Base-by-base conservation (phyloP, 1,140 invertebrate genomes). In the Aphis craccivora region DNA sequence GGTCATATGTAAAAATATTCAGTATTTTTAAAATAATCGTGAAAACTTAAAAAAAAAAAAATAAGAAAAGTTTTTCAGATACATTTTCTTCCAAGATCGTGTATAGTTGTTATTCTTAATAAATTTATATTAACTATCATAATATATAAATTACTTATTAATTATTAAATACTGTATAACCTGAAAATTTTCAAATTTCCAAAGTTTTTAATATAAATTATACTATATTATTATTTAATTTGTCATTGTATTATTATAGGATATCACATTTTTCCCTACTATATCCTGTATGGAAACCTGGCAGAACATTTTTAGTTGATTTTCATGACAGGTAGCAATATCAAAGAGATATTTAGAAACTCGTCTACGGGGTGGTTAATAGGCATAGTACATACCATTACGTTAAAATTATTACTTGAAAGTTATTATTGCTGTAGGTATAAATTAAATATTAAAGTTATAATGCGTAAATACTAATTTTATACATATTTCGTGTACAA, bases 401-500 rank as follows among this genome's bases (percentile, higher is more conserved):
- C 18, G 37, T 18, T 22, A 35, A 83, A 83, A 83, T 83, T 83
- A 83, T 37, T 83, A 9, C 76, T 83, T 3, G 20, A 83, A 83
- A 83, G 76, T 83, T 83, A 37, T 83, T 37, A 83, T 37, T 30
- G 22, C 22, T 37, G 37, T 40, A 18, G 76, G n/a, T 37, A 83
- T 83, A 67, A 67, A 67, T 83, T 83, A 37, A 35, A 83, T 81
- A 83, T 83, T 83, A 83, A 83, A 83, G 76, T 83, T 83, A 37
- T 37, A 37, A 83, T 37, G 30, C 30, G 11, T 83, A 83, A 35
- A 6, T 83, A 37, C 8, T 37, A 83, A 83, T 83, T 83, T 37
- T 83, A 67, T 67, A 67, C 30, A 18, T 67, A 67, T n/a, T n/a
- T n/a, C 4, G 30, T 67, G 60, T 67, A 67, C 60, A n/a, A 67